Evolutionary conservation across 2,888 invertebrate genomes (phyloP), one percentile per base, ranked within the genome.

Genomic region (Drosophila bunnanda): DNA sequence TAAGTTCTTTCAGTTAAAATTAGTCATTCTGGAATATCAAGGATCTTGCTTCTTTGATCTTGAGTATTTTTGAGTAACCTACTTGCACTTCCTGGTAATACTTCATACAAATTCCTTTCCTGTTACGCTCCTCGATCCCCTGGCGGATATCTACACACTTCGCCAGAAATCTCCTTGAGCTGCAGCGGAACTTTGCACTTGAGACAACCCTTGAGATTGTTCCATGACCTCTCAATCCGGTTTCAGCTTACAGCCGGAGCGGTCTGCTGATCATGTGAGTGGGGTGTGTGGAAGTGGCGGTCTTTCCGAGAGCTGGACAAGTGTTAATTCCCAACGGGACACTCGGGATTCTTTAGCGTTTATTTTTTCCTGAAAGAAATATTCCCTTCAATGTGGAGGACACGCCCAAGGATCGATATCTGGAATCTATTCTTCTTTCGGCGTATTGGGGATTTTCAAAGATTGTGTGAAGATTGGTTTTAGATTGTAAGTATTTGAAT

Each of bases 71-170:
- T 38, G 38, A 25, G 34, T 34, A 17, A 56, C 58, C 25, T 38
- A n/a, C 30, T 60, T 17, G 59, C 59, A 25, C n/a, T 68, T 71
- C 71, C 59, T 57, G 67, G 67, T 34, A 67, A 20, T 28, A 80
- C 53, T 78, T 82, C 41, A 88, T 93, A 10, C 80, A 0, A 80
- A 90, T 4, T 91, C 92, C 1, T 93, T 93, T 59, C 75, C 89
- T 1, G 76, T 80, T n/a, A 72, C n/a, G 22, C n/a, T 32, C 48
- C 28, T 15, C 13, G 30, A 36, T 61, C 61, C 46, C 46, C 4
- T 41, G 20, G 64, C 81, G 22, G 91, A 92, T 48, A 79, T 91
- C 44, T 60, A 65, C 72, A 25, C 91, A 90, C 80, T 92, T 93
- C 75, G 74, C 84, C 57, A 77, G 79, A 53, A 83, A 82, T 55